A percentile compares a stretch with the other conserved stretches of the same genome.
Conservation (phyloP, 2,113 vertebrate species). For the Axis porcinus region DNA sequence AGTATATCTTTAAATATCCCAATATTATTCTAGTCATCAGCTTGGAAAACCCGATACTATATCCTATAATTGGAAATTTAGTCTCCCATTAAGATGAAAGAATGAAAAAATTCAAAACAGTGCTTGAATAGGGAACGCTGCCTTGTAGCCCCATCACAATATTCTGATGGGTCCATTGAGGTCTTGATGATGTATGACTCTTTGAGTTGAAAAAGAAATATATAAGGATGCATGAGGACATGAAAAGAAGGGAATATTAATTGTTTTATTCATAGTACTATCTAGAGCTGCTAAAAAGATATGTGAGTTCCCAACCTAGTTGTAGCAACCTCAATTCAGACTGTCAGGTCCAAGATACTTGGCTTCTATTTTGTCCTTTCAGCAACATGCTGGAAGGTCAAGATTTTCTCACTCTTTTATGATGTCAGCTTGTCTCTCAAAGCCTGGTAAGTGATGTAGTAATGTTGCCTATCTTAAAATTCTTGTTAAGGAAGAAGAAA, state of each 20-base stretch:
- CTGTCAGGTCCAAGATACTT: not conserved
- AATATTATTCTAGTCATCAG: conserved; percentile 1
- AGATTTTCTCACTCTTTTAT: not conserved
- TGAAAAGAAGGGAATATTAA: not conserved
- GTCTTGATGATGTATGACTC: not conserved
- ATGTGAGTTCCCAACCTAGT: not conserved
- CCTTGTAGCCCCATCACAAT: not conserved
- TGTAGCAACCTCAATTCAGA: not conserved
- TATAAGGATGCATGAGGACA: not conserved
- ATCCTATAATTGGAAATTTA: not conserved
- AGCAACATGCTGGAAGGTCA: not conserved
- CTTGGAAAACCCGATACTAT: not conserved
- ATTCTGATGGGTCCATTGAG: not conserved
- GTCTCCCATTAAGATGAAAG: not conserved
- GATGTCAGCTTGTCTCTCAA: not conserved
- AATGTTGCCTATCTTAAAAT: not conserved
- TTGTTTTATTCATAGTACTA: not conserved
- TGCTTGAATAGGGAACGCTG: not conserved
- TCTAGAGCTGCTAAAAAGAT: not conserved
- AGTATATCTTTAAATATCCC: conserved; percentile 5
- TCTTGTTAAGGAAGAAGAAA: not conserved
- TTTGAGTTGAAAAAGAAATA: not conserved
- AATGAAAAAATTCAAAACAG: not conserved
- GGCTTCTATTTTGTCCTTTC: not conserved
- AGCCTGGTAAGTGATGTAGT: not conserved